These are phyloP conservation scores for Nasonia giraulti DNA, from an alignment of 1,140 invertebrate genomes.

Conservation along the genomic window DNA sequence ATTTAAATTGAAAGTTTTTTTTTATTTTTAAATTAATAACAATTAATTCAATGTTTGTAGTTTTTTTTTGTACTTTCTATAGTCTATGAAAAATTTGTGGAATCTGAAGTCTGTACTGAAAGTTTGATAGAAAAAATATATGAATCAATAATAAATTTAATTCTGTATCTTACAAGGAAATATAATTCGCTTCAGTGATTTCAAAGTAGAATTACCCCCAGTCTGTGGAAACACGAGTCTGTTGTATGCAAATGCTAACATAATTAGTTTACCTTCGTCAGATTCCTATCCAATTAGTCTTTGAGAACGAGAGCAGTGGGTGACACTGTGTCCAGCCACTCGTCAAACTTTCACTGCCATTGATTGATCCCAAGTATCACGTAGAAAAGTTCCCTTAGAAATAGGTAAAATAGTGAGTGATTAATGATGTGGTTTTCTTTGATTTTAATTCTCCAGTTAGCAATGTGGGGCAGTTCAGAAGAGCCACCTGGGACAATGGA, in stretches of 20 bases:
- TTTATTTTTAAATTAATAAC: no score
- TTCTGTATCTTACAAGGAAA: conserved; percentile 2
- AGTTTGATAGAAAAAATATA: no score
- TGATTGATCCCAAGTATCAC: conserved; percentile 58
- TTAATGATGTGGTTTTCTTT: conserved; percentile 68
- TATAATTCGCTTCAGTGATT: conserved; percentile 39
- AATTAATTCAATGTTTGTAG: no score
- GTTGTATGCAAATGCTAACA: conserved; percentile 63
- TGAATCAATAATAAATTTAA: background rate
- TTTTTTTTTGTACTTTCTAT: background rate
- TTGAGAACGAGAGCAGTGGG: conserved; percentile 68
- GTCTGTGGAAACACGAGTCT: conserved; percentile 43
- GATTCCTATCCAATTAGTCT: conserved; percentile 69
- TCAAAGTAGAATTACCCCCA: conserved; percentile 48
- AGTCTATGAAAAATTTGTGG: no score
- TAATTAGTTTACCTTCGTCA: conserved; percentile 71
- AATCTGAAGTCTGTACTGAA: no score
- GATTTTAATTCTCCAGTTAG: conserved; percentile 68
- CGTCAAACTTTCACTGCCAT: conserved; percentile 70
- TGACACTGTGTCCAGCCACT: conserved; percentile 63
- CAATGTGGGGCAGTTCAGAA: conserved; percentile 67
- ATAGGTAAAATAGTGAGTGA: conserved; percentile 46
- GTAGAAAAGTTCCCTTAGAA: conserved; percentile 45
- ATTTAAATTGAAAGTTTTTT: background rate
- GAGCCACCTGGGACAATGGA: conserved; percentile 66